Conservation (phyloP, 2,113 vertebrate genomes). For the Helogale parvula region DNA sequence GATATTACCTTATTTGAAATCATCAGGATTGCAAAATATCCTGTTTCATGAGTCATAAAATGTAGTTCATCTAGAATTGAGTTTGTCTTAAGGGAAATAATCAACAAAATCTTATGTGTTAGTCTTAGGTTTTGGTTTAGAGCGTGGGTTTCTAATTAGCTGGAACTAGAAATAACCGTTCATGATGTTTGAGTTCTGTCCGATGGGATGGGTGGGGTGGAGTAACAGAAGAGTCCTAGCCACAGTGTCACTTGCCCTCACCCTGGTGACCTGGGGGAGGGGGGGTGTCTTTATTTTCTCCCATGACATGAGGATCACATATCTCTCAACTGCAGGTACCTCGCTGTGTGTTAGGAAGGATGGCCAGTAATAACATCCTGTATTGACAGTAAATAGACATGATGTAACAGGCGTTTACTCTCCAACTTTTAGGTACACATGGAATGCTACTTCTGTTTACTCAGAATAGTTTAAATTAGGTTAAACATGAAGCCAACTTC, state of each 20-base stretch:
- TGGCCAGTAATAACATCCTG: neutral
- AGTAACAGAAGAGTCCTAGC: no score
- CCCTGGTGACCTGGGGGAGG: accelerated
- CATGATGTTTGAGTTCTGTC: neutral
- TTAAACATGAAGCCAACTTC: neutral
- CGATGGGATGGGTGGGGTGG: neutral
- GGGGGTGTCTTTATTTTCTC: neutral
- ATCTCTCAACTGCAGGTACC: neutral
- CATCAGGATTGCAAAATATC: neutral
- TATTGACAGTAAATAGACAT: neutral
- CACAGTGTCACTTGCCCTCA: accelerated
- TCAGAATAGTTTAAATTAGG: neutral
- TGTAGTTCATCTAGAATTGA: neutral
- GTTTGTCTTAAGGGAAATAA: neutral
- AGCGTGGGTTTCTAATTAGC: neutral
- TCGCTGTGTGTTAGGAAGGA: neutral
- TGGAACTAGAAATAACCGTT: neutral
- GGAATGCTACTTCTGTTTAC: neutral
- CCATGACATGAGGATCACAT: accelerated
- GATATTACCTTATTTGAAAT: neutral
- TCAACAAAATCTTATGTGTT: neutral
- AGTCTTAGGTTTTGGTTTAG: neutral
- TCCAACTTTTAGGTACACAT: neutral
- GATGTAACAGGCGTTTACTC: neutral
- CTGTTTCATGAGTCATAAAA: neutral